Evolutionary conservation across 92 coral and sea anemone species (phyloP), one percentile per base, ranked within the genome.

Genomic region (Montipora capitata): DNA sequence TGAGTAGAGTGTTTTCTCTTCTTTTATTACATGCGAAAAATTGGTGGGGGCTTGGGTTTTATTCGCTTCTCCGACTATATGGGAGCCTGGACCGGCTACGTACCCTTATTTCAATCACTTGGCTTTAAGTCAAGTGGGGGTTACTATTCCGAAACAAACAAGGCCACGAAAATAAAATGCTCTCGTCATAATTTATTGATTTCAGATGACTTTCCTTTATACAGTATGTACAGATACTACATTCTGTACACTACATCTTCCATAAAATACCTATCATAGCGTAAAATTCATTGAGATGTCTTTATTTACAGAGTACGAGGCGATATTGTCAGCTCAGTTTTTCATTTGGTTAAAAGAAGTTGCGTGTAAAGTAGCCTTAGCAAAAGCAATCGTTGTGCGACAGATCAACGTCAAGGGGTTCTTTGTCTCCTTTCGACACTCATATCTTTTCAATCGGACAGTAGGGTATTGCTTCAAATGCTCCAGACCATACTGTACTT

Each of bases 181-280:
- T 7, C 66, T 63, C 15, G 61, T 58, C 65, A 66, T 80, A 35
- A 68, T 80, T 80, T 80, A 80, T 67, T 80, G 63, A 43, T 39
- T n/a, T 16, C 4, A 3, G 56, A 44, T 41, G 66, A 45, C 52
- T 14, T 38, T n/a, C 35, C 5, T 38, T 12, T 10, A 48, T 48
- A 48, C 52, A 48, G 52, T 80, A 66, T 80, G 76, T 80, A 67
- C 75, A 66, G 85, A 14, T 40, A 63, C 39, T 66, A 80, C 13
- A 66, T 68, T 67, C 85, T 66, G 85, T 68, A 80, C 85, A 80
- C 51, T 68, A 41, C 3, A 56, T 80, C 39, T 66, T 38, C 76
- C 66, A 80, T 80, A 80, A 80, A 80, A 80, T 49, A 80, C 52
- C 10, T 10, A n/a, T 40, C 38, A 66, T 68, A 20, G 76, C 49